phyloP scores from a whole-genome alignment of 1,140 invertebrate species.

The Diploscapter pachys region DNA sequence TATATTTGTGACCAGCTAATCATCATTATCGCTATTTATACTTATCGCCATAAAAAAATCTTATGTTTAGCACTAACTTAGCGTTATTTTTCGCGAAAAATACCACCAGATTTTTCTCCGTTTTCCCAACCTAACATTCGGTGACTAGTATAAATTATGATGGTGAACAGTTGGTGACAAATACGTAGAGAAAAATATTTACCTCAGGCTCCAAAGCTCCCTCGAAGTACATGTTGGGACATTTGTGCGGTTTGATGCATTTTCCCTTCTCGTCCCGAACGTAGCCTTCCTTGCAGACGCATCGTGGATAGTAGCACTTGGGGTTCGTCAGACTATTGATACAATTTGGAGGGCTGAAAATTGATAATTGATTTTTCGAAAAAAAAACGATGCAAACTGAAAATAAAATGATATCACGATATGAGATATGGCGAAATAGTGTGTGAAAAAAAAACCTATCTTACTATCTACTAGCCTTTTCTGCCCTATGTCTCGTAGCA shows the following conservation, averaged over 20 bases:
- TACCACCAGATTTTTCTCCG: too few relatives aligned
- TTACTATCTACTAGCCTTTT: not conserved
- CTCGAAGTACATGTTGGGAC: conserved; percentile 22
- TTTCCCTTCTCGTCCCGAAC: conserved; percentile 12
- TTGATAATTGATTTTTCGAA: not conserved
- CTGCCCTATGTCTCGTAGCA: not conserved
- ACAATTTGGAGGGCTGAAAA: conserved; percentile 24
- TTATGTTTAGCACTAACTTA: too few relatives aligned
- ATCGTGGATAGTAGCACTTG: conserved; percentile 25
- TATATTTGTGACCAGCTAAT: too few relatives aligned
- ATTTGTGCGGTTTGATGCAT: conserved; percentile 23
- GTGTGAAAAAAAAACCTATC: not conserved
- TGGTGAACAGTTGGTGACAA: too few relatives aligned
- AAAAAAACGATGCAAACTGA: not conserved
- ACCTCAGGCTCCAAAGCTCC: conserved; percentile 9
- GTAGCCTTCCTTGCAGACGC: conserved; percentile 25
- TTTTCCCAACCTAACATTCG: too few relatives aligned
- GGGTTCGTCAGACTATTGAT: conserved; percentile 5
- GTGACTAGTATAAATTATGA: too few relatives aligned
- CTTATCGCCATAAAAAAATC: too few relatives aligned
- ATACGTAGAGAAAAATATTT: not conserved
- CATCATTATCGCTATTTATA: too few relatives aligned
- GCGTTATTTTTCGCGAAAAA: too few relatives aligned
- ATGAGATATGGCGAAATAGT: not conserved
- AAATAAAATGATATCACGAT: not conserved